Evolutionary conservation across 2,888 invertebrate genomes (phyloP).

Genomic region (Cyclophora punctaria): DNA sequence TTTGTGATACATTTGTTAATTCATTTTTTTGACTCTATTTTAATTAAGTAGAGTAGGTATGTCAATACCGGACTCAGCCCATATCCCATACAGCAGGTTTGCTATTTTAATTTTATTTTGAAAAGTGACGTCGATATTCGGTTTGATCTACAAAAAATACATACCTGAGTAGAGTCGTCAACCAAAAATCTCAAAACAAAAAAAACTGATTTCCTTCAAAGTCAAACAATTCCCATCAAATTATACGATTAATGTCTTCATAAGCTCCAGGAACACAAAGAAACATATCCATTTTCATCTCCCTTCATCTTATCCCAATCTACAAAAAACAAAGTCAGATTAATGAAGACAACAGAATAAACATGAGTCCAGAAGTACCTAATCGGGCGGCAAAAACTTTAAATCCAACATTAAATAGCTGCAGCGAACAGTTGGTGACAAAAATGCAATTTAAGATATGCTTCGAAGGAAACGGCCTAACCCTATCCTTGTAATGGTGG

Average conservation of each 20-base stretch:
- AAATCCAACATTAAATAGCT: constrained; percentile 28
- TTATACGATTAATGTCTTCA: constrained; percentile 11
- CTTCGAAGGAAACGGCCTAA: constrained; percentile 57
- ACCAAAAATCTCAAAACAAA: too few species aligned
- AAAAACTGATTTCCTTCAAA: background rate
- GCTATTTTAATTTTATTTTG: too few species aligned
- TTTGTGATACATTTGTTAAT: too few species aligned
- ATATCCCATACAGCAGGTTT: too few species aligned
- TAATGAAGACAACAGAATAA: constrained; percentile 66
- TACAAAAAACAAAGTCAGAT: constrained; percentile 28
- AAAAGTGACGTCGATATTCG: too few species aligned
- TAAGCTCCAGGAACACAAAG: constrained; percentile 18
- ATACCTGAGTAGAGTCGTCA: too few species aligned
- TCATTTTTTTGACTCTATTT: too few species aligned
- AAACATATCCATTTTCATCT: constrained; percentile 33
- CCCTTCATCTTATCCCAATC: constrained; percentile 22
- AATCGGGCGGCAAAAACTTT: constrained; percentile 44
- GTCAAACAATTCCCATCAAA: too few species aligned
- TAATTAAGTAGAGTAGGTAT: too few species aligned
- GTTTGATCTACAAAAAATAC: too few species aligned
- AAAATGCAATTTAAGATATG: constrained; percentile 72
- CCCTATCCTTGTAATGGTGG: constrained; percentile 37
- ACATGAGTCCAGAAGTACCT: constrained; percentile 37
- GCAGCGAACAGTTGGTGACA: constrained; percentile 55
- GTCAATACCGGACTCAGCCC: too few species aligned